Conservation (phyloP, 2,113 vertebrate species). For the Parotia lawesii region DNA sequence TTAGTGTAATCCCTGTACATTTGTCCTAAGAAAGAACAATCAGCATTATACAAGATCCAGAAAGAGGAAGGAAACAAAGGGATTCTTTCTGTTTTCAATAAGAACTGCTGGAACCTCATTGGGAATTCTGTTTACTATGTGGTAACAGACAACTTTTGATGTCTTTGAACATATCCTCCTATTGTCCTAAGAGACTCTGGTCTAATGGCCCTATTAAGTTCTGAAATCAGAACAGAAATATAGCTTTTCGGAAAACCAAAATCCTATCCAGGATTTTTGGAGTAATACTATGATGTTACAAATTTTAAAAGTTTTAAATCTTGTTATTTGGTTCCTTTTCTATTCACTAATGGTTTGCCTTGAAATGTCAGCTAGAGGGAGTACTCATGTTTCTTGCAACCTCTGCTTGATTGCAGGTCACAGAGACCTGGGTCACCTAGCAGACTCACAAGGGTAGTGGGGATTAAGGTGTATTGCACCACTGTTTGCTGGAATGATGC, state of each 20-base stretch:
- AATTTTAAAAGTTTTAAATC: background rate
- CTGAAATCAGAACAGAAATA: background rate
- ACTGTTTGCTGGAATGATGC: background rate
- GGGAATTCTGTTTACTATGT: constrained; percentile 20
- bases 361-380: background rate
- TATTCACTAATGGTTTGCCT: background rate
- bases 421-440: background rate
- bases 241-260: background rate
- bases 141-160: constrained; percentile 19
- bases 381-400: background rate
- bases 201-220: background rate
- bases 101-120: constrained; percentile 27
- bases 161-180: constrained; percentile 35
- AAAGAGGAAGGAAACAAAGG: constrained; percentile 58
- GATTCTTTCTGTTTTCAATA: constrained; percentile 45
- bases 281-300: background rate
- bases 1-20: constrained; percentile 19
- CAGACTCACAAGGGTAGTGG: background rate
- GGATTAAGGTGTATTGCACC: background rate
- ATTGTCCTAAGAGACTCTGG: background rate
- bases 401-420: background rate
- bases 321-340: background rate
- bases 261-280: background rate
- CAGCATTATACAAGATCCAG: constrained; percentile 16
- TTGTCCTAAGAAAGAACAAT: constrained; percentile 54